Conservation (phyloP, 2,797 vertebrate species). For the Coreius guichenoti region DNA sequence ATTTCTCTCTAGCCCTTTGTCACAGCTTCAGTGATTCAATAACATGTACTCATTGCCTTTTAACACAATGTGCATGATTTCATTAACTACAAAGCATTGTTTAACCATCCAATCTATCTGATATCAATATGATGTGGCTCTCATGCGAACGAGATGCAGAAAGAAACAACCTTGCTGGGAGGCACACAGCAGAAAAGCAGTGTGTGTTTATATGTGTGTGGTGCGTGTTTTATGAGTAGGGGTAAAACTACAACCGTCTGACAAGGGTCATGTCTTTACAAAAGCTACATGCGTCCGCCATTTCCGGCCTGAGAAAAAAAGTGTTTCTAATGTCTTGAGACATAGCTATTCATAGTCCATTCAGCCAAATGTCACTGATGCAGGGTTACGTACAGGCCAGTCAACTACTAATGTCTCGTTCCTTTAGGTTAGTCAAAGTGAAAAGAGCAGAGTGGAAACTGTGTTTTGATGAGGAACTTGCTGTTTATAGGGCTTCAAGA, state of each 20-base stretch:
- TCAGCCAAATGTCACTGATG: slow-evolving; percentile 61
- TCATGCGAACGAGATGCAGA: not conserved
- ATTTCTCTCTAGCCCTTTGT: slow-evolving; percentile 2
- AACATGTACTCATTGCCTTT: not conserved
- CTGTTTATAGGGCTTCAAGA: slow-evolving; percentile 17
- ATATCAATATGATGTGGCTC: not conserved
- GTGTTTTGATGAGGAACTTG: slow-evolving; percentile 24
- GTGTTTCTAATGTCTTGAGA: slow-evolving; percentile 54
- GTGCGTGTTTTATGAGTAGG: not conserved
- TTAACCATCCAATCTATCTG: slow-evolving; percentile 20
- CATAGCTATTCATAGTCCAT: slow-evolving; percentile 57
- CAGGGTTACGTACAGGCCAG: slow-evolving; percentile 48
- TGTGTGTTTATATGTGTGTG: not conserved
- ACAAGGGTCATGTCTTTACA: slow-evolving; percentile 39
- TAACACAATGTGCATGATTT: not conserved
- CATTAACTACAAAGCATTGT: not conserved
- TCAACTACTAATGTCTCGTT: slow-evolving; percentile 36
- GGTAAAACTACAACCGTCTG: slow-evolving; percentile 38
- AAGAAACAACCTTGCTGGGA: slow-evolving; percentile 40
- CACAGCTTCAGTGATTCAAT: slow-evolving; percentile 3
- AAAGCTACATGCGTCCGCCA: slow-evolving; percentile 9
- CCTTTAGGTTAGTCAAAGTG: slow-evolving; percentile 38
- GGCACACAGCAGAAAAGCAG: slow-evolving; percentile 15
- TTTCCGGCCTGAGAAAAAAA: slow-evolving; percentile 26
- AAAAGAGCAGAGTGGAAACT: slow-evolving; percentile 54